These are phyloP conservation scores for Salvelinus sp. DNA, from an alignment of 2,113 vertebrate species.

Conservation along the genomic window DNA sequence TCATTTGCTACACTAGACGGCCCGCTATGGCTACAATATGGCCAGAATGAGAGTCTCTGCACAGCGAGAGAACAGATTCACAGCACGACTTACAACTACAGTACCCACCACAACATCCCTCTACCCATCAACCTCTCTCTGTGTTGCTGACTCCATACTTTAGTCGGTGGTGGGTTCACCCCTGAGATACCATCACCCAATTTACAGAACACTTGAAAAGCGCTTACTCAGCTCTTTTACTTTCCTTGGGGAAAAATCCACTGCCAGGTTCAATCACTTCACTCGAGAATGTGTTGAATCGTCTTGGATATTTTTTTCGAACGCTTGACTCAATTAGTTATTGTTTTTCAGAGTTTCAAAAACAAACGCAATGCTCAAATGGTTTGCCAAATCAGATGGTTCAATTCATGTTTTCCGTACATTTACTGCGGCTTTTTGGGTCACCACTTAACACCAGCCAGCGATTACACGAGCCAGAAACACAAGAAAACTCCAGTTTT, in stretches of 20 bases:
- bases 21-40: slow-evolving; percentile 44
- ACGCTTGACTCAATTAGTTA: slow-evolving; percentile 12
- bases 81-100: slow-evolving; percentile 61
- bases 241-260: slow-evolving; percentile 20
- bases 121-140: slow-evolving; percentile 50
- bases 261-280: slow-evolving; percentile 58
- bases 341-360: no score
- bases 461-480: no score
- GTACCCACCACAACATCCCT: slow-evolving; percentile 49
- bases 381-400: no score
- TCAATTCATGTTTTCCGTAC: no score
- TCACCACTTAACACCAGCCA: no score
- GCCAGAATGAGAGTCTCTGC: slow-evolving; percentile 67
- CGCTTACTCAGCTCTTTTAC: slow-evolving; percentile 66
- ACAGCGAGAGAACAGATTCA: slow-evolving; percentile 64
- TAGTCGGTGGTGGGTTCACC: slow-evolving; percentile 64
- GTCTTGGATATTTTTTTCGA: slow-evolving; percentile 6
- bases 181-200: slow-evolving; percentile 67
- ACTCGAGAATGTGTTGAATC: slow-evolving; percentile 58
- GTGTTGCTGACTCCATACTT: slow-evolving; percentile 71
- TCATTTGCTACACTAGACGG: slow-evolving; percentile 46
- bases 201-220: slow-evolving; percentile 56
- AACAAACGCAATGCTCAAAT: no score
- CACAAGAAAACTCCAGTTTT: no score
- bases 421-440: no score